Evolutionary conservation across 2,888 invertebrate genomes (phyloP), one percentile per base, ranked within the genome.

Genomic region (Synanthedon formicaeformis): DNA sequence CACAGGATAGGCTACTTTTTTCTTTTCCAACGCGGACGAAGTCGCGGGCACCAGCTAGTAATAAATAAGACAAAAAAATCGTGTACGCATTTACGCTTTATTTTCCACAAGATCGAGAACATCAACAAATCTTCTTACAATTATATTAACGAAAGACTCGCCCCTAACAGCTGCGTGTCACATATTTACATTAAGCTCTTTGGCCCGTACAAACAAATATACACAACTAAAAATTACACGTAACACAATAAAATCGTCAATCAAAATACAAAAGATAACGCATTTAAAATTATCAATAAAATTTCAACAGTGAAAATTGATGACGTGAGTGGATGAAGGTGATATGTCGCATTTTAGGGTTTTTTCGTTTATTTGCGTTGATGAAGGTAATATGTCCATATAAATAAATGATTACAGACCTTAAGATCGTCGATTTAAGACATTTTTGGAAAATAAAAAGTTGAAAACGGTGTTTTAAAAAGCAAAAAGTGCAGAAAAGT

Each of bases 111-210:
- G 84, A 83, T 81, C 69, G 75, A 84, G 87, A 88, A 87, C 86
- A 87, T 87, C 86, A 88, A 88, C 88, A 88, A 85, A 85, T 86
- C 67, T 78, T 84, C 84, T 87, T 83, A 75, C 75, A 83, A 87
- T 81, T 83, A 86, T 82, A 78, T 77, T 77, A 87, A 86, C 86
- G 85, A 81, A 86, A 80, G 66, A 63, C 65, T 63, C n/a, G 12
- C 34, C 40, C 67, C 61, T 62, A 62, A 34, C 63, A 77, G 80
- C 82, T 77, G 81, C 76, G 63, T 70, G 59, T 63, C 62, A 65
- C 66, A 66, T 84, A 85, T 86, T 78, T 86, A 86, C 84, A 85
- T 60, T 77, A 82, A 87, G 86, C 86, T 87, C 86, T 87, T 87
- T 87, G 86, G 86, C 84, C 84, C 78, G 76, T 85, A 81, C 78